phyloP scores from a whole-genome alignment of 2,888 invertebrate genomes.

The Lysandra bellargus region DNA sequence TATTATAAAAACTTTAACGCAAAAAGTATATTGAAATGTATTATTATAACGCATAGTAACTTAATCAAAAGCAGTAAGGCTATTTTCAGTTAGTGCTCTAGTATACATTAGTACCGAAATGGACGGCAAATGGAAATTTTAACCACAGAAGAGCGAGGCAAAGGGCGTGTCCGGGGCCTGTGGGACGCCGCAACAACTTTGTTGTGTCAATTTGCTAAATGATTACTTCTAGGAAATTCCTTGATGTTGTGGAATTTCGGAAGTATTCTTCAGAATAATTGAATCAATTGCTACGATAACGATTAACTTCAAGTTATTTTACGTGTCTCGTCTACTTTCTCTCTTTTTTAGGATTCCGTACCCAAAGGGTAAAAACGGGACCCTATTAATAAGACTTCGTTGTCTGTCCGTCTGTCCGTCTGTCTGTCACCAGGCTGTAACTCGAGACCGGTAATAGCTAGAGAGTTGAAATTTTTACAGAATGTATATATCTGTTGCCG shows the following conservation, averaged over 20 bases:
- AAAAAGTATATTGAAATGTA: too few relatives aligned
- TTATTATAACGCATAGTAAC: background rate
- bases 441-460: too few relatives aligned
- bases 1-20: too few relatives aligned
- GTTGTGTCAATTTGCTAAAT: constrained; percentile 2
- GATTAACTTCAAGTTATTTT: too few relatives aligned
- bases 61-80: background rate
- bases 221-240: background rate
- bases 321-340: too few relatives aligned
- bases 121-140: constrained; percentile 6
- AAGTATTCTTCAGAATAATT: background rate
- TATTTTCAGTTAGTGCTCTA: background rate
- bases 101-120: background rate
- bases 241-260: background rate
- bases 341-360: too few relatives aligned
- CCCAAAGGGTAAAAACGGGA: too few relatives aligned
- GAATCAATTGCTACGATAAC: background rate
- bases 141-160: background rate
- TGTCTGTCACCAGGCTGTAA: too few relatives aligned
- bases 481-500: too few relatives aligned
- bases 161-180: background rate
- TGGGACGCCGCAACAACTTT: constrained; percentile 11
- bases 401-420: too few relatives aligned
- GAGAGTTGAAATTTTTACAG: too few relatives aligned
- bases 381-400: too few relatives aligned